A percentile compares a stretch with the other conserved stretches of the same genome.
Conservation (phyloP, 2,888 invertebrate genomes). For the Nycteola revayana region DNA sequence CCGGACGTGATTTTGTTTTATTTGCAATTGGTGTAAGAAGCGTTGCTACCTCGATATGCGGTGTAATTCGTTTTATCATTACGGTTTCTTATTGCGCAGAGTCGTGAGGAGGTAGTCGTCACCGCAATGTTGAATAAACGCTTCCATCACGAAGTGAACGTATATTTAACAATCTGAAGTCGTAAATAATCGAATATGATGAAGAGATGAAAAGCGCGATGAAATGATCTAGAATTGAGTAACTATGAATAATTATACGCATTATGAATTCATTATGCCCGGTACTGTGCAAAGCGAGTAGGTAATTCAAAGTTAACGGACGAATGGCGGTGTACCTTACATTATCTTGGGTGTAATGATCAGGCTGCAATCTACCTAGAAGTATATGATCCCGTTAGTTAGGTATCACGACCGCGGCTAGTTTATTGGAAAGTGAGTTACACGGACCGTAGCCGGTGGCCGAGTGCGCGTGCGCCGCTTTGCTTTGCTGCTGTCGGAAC, state of each 20-base stretch:
- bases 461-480: slow-evolving; percentile 42
- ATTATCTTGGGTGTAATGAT: slow-evolving; percentile 52
- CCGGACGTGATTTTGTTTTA: slow-evolving; percentile 32
- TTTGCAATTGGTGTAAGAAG: slow-evolving; percentile 13
- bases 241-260: too few relatives aligned
- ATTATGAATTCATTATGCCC: slow-evolving; percentile 10
- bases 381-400: slow-evolving; percentile 72
- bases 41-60: slow-evolving; percentile 24
- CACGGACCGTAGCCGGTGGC: slow-evolving; percentile 57
- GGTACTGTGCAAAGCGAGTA: slow-evolving; percentile 13
- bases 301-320: slow-evolving; percentile 29
- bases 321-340: slow-evolving; percentile 25
- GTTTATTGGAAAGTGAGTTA: slow-evolving; percentile 77
- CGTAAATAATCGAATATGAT: slow-evolving; percentile 15
- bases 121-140: slow-evolving; percentile 48
- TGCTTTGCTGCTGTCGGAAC: slow-evolving; percentile 42
- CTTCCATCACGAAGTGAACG: slow-evolving; percentile 33
- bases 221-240: too few relatives aligned
- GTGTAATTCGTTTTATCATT: slow-evolving; percentile 46
- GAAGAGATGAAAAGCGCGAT: too few relatives aligned
- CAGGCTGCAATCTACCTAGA: slow-evolving; percentile 51
- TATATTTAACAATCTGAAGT: slow-evolving; percentile 36
- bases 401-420: slow-evolving; percentile 70
- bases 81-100: slow-evolving; percentile 40
- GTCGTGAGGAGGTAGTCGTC: slow-evolving; percentile 46